phyloP scores from a whole-genome alignment of 1,140 invertebrate genomes.

The Eubasilissa regina region DNA sequence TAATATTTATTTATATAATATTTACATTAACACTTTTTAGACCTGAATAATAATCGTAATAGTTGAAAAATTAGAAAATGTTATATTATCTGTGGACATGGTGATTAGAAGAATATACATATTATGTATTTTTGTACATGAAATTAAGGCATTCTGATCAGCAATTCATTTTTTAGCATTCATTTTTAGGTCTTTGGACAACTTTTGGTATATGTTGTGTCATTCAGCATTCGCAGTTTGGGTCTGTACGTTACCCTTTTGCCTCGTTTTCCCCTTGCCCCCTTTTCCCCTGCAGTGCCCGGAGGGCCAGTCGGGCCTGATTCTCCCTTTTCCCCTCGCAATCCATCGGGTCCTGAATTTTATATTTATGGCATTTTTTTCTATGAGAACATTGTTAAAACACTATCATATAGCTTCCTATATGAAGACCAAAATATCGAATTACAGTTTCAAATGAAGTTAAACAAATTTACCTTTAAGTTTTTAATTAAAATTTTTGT shows the following conservation, averaged over 20 bases:
- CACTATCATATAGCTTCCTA: neutral
- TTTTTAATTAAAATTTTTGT: too few relatives aligned
- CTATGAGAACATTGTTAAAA: neutral
- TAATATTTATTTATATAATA: neutral
- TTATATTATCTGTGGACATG: neutral
- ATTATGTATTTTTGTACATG: neutral
- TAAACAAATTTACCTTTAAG: too few relatives aligned
- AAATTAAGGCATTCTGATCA: conserved; percentile 9
- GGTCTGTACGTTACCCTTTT: conserved; percentile 81
- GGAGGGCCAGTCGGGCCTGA: conserved; percentile 81
- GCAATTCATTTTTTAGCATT: conserved; percentile 22
- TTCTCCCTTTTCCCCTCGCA: conserved; percentile 85
- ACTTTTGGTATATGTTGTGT: conserved; percentile 42
- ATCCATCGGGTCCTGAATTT: conserved; percentile 71
- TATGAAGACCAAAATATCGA: neutral
- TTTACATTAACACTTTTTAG: neutral
- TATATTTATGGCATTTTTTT: conserved; percentile 77
- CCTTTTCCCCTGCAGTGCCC: conserved; percentile 83
- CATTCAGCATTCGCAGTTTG: conserved; percentile 51
- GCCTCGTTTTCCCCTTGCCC: conserved; percentile 86
- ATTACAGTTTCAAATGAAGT: too few relatives aligned
- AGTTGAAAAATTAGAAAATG: neutral
- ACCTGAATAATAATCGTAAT: neutral
- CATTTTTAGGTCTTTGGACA: conserved; percentile 32
- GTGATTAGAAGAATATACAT: neutral